These are phyloP conservation scores for Neuroterus valhalla DNA, from an alignment of 1,140 invertebrate genomes.

Conservation along the genomic window DNA sequence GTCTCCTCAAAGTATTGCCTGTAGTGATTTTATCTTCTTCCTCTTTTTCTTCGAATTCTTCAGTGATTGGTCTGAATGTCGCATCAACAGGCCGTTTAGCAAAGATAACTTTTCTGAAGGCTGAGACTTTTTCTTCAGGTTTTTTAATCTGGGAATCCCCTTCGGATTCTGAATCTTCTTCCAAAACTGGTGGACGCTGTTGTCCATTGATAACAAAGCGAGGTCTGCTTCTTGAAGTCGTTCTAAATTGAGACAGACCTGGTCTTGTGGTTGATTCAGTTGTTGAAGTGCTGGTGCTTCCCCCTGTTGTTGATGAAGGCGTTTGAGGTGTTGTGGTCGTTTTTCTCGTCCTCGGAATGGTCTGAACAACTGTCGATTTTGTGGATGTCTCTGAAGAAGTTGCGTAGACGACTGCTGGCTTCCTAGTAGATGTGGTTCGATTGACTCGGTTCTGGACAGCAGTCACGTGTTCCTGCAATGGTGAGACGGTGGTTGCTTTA, in stretches of 20 bases:
- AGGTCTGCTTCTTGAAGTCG: conserved; percentile 60
- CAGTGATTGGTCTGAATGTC: conserved; percentile 63
- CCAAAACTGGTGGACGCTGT: conserved; percentile 61
- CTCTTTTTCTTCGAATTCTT: conserved; percentile 67
- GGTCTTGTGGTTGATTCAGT: conserved; percentile 57
- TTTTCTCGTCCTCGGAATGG: conserved; percentile 77
- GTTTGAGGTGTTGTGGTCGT: conserved; percentile 53
- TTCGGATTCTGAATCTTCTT: conserved; percentile 61
- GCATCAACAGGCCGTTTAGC: conserved; percentile 71
- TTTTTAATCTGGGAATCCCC: conserved; percentile 67
- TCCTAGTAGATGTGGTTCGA: conserved; percentile 63
- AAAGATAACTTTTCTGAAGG: conserved; percentile 68
- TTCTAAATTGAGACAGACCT: conserved; percentile 56
- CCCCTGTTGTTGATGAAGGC: conserved; percentile 61
- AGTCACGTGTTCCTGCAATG: conserved; percentile 73
- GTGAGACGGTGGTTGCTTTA: conserved; percentile 72
- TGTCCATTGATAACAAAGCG: conserved; percentile 70
- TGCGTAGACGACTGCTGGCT: conserved; percentile 67
- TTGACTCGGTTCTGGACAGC: conserved; percentile 73
- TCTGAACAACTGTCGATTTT: conserved; percentile 77
- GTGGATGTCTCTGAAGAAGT: conserved; percentile 73
- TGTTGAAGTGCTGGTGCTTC: conserved; percentile 60
- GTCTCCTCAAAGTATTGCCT: conserved; percentile 76
- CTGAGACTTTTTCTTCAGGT: conserved; percentile 62
- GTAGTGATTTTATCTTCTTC: conserved; percentile 65